Conservation (phyloP, 2,888 invertebrate species). For the Pristionchus entomophagus region DNA sequence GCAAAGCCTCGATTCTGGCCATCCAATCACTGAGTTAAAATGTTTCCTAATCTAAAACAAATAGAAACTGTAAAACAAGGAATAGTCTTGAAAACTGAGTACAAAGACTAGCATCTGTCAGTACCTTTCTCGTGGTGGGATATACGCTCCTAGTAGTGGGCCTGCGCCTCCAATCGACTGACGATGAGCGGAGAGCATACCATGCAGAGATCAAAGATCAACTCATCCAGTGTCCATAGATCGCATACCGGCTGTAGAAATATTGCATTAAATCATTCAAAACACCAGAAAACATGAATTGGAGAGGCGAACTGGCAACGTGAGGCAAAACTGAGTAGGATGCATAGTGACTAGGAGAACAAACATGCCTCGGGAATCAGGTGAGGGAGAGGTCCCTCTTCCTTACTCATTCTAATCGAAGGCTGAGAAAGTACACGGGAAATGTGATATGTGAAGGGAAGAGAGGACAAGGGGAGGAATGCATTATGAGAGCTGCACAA, state of each 20-base stretch:
- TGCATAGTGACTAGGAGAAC: not conserved
- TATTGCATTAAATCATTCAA: too few relatives aligned
- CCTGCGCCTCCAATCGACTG: not conserved
- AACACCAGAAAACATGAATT: not conserved
- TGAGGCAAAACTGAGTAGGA: not conserved
- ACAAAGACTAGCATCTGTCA: too few relatives aligned
- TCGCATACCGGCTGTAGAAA: not conserved
- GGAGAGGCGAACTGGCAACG: not conserved
- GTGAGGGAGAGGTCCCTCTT: not conserved
- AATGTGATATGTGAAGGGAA: not conserved
- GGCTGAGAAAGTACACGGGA: constrained; percentile 26
- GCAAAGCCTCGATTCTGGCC: too few relatives aligned
- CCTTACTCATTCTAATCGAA: constrained; percentile 24
- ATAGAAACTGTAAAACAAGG: too few relatives aligned
- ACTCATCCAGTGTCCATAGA: constrained; percentile 35
- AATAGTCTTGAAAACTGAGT: too few relatives aligned
- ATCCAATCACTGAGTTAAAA: too few relatives aligned
- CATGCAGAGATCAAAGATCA: constrained; percentile 25
- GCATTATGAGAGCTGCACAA: not conserved
- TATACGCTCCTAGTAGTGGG: constrained; percentile 22
- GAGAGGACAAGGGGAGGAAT: not conserved
- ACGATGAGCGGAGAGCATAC: constrained; percentile 46
- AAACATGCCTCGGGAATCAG: not conserved
- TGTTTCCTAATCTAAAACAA: too few relatives aligned
- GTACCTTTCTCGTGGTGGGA: constrained; percentile 17